These are phyloP conservation scores for Mactromeris polynyma DNA, from an alignment of 2,888 invertebrate species.

Conservation along the genomic window DNA sequence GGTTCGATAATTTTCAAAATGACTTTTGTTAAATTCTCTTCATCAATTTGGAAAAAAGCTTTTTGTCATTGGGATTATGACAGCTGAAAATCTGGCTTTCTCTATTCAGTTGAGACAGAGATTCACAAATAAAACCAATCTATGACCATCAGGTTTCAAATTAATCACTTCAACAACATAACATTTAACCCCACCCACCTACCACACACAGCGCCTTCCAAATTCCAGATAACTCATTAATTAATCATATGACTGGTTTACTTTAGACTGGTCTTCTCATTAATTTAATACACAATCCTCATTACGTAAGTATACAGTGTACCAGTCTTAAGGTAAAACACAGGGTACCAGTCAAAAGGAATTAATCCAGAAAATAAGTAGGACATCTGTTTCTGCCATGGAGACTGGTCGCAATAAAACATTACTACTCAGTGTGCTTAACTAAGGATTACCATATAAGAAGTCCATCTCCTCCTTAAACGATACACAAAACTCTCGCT, in stretches of 20 bases:
- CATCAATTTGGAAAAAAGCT: too few species aligned
- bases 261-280: background rate
- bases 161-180: background rate
- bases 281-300: slow-evolving; percentile 9
- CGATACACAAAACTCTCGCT: too few species aligned
- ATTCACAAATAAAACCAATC: too few species aligned
- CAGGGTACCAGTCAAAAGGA: background rate
- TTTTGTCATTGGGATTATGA: too few species aligned
- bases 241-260: background rate
- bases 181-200: background rate
- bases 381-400: background rate
- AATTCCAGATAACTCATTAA: slow-evolving; percentile 11
- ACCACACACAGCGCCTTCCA: background rate
- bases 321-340: background rate
- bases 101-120: too few species aligned
- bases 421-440: background rate
- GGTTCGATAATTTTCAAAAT: too few species aligned
- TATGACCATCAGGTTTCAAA: background rate
- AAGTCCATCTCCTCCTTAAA: background rate
- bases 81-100: too few species aligned
- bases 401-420: background rate
- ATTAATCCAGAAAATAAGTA: background rate
- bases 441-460: background rate
- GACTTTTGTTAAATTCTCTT: too few species aligned
- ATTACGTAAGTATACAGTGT: background rate